Evolutionary conservation across 1,140 invertebrate genomes (phyloP).

Genomic region (Kradibia gibbosae): DNA sequence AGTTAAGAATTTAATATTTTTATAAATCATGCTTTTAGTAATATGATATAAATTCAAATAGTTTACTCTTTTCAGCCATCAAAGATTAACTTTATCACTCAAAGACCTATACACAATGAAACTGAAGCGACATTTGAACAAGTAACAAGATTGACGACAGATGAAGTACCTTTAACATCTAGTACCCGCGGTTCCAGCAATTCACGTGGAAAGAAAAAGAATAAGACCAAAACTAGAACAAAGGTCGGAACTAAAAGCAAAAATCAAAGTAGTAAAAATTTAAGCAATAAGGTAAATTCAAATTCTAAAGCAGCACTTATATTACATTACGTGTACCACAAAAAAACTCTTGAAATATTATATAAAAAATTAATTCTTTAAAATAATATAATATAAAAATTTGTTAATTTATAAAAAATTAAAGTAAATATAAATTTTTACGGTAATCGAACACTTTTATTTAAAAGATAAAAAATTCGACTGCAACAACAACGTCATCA

Average conservation of each 20-base stretch:
- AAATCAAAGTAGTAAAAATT: constrained; percentile 44
- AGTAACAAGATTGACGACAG: constrained; percentile 42
- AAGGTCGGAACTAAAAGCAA: constrained; percentile 54
- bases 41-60: not conserved
- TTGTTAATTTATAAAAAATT: not conserved
- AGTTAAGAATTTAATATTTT: too few species aligned
- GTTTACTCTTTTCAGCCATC: constrained; percentile 6
- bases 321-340: too few species aligned
- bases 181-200: constrained; percentile 58
- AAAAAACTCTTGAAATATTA: too few species aligned
- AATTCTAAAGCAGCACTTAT: not conserved
- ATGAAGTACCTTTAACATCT: constrained; percentile 59
- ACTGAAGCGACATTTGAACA: not conserved
- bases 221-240: constrained; percentile 49
- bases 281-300: constrained; percentile 46
- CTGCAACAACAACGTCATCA: not conserved
- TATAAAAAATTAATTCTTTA: not conserved
- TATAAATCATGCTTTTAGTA: too few species aligned
- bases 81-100: not conserved
- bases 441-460: too few species aligned
- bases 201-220: constrained; percentile 22
- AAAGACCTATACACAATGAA: not conserved
- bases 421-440: not conserved
- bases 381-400: too few species aligned
- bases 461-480: constrained; percentile 21